Evolutionary conservation across 1,140 invertebrate species (phyloP).

Genomic region (Aphelenchoides fujianensis): DNA sequence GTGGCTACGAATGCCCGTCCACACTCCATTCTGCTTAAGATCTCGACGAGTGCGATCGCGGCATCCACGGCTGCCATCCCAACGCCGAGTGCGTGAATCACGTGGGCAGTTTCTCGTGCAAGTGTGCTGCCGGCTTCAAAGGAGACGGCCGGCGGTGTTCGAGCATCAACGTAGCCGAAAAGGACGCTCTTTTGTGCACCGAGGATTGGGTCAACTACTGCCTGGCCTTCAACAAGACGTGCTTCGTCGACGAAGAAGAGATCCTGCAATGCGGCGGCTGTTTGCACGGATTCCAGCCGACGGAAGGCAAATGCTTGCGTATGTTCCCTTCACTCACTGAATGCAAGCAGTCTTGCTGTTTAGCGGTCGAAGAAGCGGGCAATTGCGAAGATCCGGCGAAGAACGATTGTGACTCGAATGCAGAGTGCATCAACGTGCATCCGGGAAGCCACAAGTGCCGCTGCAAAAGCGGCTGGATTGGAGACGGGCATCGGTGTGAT

Average conservation of each 20-base stretch:
- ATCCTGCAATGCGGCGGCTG: constrained; percentile 56
- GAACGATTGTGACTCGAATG: constrained; percentile 54
- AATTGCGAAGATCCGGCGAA: constrained; percentile 51
- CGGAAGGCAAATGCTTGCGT: constrained; percentile 56
- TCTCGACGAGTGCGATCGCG: constrained; percentile 80
- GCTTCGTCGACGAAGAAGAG: constrained; percentile 57
- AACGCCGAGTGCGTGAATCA: constrained; percentile 78
- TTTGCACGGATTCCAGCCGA: constrained; percentile 53
- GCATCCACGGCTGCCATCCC: constrained; percentile 43
- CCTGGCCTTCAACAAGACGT: constrained; percentile 51
- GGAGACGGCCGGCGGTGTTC: constrained; percentile 65
- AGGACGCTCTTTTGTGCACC: constrained; percentile 3
- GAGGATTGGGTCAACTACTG: constrained; percentile 46
- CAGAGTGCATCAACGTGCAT: constrained; percentile 54
- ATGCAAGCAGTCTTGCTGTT: constrained; percentile 27
- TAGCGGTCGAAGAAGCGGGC: constrained; percentile 43
- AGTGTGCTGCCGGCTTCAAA: constrained; percentile 75
- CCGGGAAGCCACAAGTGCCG: constrained; percentile 50
- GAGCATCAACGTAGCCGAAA: neutral
- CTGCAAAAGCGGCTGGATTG: constrained; percentile 55
- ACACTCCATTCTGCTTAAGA: no score
- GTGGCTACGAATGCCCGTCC: no score
- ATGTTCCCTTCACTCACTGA: no score
- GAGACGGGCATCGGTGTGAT: constrained; percentile 56
- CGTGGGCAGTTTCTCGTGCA: constrained; percentile 77